Conservation (phyloP, 2,888 invertebrate species). For the Lithosia quadra region DNA sequence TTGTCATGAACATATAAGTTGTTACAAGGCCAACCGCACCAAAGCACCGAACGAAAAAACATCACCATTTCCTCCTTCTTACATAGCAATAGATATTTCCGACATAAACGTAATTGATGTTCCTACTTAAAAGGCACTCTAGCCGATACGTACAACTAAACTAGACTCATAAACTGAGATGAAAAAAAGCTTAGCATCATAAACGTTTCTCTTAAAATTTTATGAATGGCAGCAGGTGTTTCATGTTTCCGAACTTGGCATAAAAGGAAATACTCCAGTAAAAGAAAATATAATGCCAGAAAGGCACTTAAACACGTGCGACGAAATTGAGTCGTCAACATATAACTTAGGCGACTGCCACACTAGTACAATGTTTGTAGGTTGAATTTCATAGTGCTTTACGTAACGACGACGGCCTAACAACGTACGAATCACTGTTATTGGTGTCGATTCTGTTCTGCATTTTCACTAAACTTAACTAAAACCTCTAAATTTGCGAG, state of each 20-base stretch:
- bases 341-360: not conserved
- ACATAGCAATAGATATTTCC: slow-evolving; percentile 12
- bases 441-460: not conserved
- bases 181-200: slow-evolving; percentile 22
- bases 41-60: not conserved
- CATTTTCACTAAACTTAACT: too few species aligned
- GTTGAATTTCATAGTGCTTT: not conserved
- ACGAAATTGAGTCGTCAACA: slow-evolving; percentile 21
- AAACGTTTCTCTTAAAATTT: slow-evolving; percentile 44
- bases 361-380: not conserved
- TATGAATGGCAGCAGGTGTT: slow-evolving; percentile 43
- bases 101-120: slow-evolving; percentile 12
- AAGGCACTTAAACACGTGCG: slow-evolving; percentile 32
- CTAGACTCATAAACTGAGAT: slow-evolving; percentile 25
- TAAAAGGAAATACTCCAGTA: slow-evolving; percentile 24
- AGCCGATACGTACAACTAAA: slow-evolving; percentile 13
- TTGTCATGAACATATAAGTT: not conserved
- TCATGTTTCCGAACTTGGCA: slow-evolving; percentile 26
- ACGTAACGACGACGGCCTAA: not conserved
- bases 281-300: slow-evolving; percentile 6
- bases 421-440: not conserved
- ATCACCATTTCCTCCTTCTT: not conserved
- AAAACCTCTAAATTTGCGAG: too few species aligned
- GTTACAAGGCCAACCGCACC: not conserved
- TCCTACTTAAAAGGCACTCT: slow-evolving; percentile 16